phyloP scores from a whole-genome alignment of 2,113 vertebrate genomes.

The Artemisiospiza belli region DNA sequence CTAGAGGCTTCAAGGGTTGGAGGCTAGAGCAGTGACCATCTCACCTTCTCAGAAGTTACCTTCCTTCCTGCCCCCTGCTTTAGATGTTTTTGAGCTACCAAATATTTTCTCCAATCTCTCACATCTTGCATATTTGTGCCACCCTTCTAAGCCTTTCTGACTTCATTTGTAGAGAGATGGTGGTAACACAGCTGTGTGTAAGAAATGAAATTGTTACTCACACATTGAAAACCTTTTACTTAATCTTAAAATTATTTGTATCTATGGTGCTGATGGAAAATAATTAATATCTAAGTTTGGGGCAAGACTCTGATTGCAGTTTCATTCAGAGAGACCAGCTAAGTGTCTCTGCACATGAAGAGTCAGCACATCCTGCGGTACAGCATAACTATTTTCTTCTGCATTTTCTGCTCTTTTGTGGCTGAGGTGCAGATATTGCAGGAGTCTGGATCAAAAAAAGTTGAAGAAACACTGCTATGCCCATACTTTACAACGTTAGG shows the following conservation, averaged over 20 bases:
- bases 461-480: background rate
- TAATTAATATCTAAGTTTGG: background rate
- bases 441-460: background rate
- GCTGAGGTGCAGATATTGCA: background rate
- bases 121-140: background rate
- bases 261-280: background rate
- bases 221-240: background rate
- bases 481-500: background rate
- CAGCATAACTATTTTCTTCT: background rate
- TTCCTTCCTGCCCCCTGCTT: background rate
- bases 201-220: background rate
- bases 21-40: background rate
- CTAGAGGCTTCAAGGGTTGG: background rate
- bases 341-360: background rate
- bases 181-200: accelerated
- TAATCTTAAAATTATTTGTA: background rate
- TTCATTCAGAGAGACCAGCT: background rate
- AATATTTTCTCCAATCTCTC: background rate
- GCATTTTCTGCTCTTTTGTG: background rate
- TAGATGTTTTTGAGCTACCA: background rate
- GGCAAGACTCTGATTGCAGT: background rate
- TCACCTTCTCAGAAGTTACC: background rate
- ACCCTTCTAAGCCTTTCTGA: background rate
- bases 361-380: background rate
- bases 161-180: background rate